Percentiles rank a stretch among this genome's conserved stretches.
These are phyloP conservation scores for Neoascia interrupta DNA, from an alignment of 2,888 invertebrate species.

Conservation along the genomic window DNA sequence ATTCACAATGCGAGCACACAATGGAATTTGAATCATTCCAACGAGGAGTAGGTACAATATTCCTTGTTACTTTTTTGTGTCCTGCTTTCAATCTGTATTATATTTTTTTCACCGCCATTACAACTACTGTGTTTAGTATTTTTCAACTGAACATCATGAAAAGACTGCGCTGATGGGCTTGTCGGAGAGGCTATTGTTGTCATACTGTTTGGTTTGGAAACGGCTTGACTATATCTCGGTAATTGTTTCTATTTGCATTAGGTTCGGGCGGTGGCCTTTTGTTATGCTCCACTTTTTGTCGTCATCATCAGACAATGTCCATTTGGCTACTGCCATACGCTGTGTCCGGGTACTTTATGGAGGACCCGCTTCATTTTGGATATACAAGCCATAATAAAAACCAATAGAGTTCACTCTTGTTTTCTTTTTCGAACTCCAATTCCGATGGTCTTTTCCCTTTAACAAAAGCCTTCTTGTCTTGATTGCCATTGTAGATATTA, in stretches of 20 bases:
- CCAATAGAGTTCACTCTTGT: constrained; percentile 23
- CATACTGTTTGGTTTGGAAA: background rate
- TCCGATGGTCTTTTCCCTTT: background rate
- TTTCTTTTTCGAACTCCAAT: too few relatives aligned
- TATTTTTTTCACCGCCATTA: constrained; percentile 19
- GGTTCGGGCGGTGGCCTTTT: too few relatives aligned
- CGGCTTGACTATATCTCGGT: constrained; percentile 16
- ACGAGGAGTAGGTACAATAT: too few relatives aligned
- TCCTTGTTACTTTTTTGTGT: constrained; percentile 13
- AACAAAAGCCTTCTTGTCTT: constrained; percentile 1
- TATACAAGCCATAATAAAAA: constrained; percentile 21
- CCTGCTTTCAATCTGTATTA: background rate
- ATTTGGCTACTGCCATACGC: constrained; percentile 1
- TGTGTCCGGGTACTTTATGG: too few relatives aligned
- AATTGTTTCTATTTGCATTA: constrained; percentile 47
- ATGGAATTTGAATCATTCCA: constrained; percentile 51
- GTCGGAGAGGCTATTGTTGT: constrained; percentile 35
- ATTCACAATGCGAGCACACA: constrained; percentile 35
- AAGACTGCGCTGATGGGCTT: constrained; percentile 23
- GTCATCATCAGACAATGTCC: constrained; percentile 25
- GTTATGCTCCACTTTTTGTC: too few relatives aligned
- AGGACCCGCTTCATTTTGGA: background rate
- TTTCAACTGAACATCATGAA: constrained; percentile 37
- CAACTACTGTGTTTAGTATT: constrained; percentile 4
- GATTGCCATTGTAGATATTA: constrained; percentile 5